A percentile compares a stretch with the other conserved stretches of the same genome.
These are phyloP conservation scores for Drosophila multiciliata DNA, from an alignment of 2,888 invertebrate species.

Conservation along the genomic window DNA sequence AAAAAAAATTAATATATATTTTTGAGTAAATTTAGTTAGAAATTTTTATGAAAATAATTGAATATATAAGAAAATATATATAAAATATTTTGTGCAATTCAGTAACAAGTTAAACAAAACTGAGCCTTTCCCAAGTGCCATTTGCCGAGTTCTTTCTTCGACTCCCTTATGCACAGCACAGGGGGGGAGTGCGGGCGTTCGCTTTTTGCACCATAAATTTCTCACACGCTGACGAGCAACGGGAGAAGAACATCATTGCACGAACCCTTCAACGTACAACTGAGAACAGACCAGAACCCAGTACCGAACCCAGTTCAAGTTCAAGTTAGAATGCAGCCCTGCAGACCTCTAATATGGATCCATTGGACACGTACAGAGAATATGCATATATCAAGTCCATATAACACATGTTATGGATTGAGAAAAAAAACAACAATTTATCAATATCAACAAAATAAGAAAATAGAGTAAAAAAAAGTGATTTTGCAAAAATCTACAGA, in stretches of 20 bases:
- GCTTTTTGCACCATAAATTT: background rate
- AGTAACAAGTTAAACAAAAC: background rate
- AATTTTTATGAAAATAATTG: background rate
- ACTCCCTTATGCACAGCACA: background rate
- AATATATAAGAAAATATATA: background rate
- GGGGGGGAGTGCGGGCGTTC: background rate
- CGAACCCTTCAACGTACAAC: background rate
- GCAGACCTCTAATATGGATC: background rate
- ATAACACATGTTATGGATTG: background rate
- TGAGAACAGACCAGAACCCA: background rate
- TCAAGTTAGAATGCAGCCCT: constrained; percentile 4
- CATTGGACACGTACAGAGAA: background rate
- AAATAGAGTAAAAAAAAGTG: background rate
- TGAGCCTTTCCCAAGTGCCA: background rate
- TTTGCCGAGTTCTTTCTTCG: background rate
- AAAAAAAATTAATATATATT: background rate
- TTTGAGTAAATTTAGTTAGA: background rate
- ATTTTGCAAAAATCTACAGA: background rate
- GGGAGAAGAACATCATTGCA: background rate
- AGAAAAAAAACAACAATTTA: background rate
- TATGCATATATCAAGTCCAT: background rate
- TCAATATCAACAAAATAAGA: background rate
- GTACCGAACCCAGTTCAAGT: background rate
- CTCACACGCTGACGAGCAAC: background rate
- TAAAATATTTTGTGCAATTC: background rate